Conservation (phyloP, 2,888 invertebrate genomes). For the Marasmarcha lunaedactyla region DNA sequence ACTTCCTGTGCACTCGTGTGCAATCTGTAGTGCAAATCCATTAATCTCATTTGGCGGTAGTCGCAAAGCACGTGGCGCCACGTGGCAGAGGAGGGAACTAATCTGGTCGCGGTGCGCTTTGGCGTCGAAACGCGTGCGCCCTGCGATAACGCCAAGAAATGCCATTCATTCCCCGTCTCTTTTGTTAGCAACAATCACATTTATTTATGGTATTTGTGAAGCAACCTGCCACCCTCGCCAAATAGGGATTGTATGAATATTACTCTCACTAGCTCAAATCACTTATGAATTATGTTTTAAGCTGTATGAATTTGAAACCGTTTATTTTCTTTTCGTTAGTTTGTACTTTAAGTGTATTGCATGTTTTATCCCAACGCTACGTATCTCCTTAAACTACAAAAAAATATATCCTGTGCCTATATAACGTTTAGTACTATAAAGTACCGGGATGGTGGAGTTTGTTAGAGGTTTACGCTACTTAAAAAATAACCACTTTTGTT, state of each 20-base stretch:
- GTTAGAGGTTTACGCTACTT: too few relatives aligned
- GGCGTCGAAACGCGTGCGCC: constrained; percentile 58
- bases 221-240: constrained; percentile 57
- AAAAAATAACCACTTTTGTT: too few relatives aligned
- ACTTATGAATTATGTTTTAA: too few relatives aligned
- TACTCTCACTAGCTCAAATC: constrained; percentile 5
- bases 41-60: constrained; percentile 66
- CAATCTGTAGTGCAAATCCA: constrained; percentile 71
- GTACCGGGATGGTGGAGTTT: too few relatives aligned
- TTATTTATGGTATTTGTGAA: constrained; percentile 67
- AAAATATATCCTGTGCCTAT: too few relatives aligned
- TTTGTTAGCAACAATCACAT: constrained; percentile 66
- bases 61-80: constrained; percentile 58
- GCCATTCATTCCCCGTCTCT: constrained; percentile 65
- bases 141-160: constrained; percentile 62
- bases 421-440: too few relatives aligned
- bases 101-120: constrained; percentile 61
- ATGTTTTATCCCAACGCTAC: too few relatives aligned
- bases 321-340: too few relatives aligned
- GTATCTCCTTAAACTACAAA: too few relatives aligned
- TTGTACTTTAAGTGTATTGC: too few relatives aligned
- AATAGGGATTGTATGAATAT: too few relatives aligned
- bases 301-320: too few relatives aligned
- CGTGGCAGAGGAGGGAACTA: constrained; percentile 65
- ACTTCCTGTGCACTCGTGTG: constrained; percentile 68